phyloP scores from a whole-genome alignment of 2,888 invertebrate species.

The Vandiemenella viatica region DNA sequence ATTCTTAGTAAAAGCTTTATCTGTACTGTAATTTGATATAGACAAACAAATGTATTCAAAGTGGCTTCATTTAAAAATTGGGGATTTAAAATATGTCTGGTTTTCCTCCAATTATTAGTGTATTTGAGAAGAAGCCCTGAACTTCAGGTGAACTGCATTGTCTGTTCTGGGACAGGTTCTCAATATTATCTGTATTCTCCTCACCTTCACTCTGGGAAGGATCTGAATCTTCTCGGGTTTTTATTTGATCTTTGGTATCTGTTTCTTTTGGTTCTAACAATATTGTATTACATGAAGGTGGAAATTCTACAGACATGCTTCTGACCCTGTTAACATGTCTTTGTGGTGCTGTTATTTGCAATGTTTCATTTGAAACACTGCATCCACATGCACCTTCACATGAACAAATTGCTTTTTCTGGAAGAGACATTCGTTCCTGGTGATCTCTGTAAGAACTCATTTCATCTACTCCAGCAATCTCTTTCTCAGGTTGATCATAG shows the following conservation, averaged over 20 bases:
- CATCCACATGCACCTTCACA: conserved; percentile 3
- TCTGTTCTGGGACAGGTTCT: not conserved
- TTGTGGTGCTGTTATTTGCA: not conserved
- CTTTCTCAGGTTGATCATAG: too few species aligned
- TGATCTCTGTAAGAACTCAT: too few species aligned
- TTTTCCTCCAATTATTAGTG: not conserved
- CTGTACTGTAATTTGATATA: too few species aligned
- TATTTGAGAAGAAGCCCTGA: not conserved
- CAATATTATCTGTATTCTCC: not conserved
- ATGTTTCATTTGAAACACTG: not conserved
- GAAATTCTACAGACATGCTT: not conserved
- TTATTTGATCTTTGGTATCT: not conserved
- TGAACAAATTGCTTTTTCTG: not conserved
- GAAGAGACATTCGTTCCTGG: not conserved
- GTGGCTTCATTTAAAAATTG: too few species aligned
- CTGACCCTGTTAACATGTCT: too few species aligned
- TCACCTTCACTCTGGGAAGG: too few species aligned
- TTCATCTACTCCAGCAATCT: too few species aligned
- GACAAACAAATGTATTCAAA: too few species aligned
- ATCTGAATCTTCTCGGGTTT: not conserved
- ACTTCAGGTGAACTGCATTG: not conserved
- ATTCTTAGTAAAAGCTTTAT: too few species aligned
- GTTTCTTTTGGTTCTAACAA: not conserved
- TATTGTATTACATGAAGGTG: too few species aligned
- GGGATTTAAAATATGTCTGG: not conserved